phyloP scores from a whole-genome alignment of 2,888 invertebrate genomes.

The Candidula unifasciata region DNA sequence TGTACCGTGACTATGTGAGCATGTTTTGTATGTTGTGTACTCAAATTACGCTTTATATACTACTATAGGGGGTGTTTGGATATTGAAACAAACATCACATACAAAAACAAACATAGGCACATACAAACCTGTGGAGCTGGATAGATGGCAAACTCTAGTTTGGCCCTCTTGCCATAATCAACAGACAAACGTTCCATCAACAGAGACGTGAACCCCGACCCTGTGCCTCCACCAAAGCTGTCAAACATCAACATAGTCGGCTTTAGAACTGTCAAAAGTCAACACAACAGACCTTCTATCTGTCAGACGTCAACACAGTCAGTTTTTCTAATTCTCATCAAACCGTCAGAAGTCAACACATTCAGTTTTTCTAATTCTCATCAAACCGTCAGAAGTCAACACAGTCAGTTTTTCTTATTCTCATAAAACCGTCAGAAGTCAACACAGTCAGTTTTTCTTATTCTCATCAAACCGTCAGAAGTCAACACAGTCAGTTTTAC shows the following conservation, averaged over 20 bases:
- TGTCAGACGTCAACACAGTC: background rate
- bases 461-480: too few relatives aligned
- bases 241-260: background rate
- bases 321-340: background rate
- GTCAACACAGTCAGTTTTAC: too few relatives aligned
- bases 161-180: slow-evolving; percentile 83
- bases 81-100: too few relatives aligned
- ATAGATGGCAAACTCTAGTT: slow-evolving; percentile 86
- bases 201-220: slow-evolving; percentile 84
- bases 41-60: background rate
- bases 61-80: too few relatives aligned
- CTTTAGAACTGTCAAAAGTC: too few relatives aligned
- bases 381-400: background rate
- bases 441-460: background rate
- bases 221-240: slow-evolving; percentile 73
- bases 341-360: background rate
- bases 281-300: background rate
- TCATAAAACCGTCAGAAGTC: too few relatives aligned
- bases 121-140: slow-evolving; percentile 82
- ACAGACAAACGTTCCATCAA: slow-evolving; percentile 90
- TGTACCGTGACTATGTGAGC: too few relatives aligned
- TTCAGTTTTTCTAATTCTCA: background rate
- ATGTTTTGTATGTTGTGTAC: too few relatives aligned
- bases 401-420: background rate
- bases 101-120: too few relatives aligned